A percentile compares a stretch with the other conserved stretches of the same genome.
Conservation (phyloP, 2,888 invertebrate genomes). For the Microlaimidae sp. region DNA sequence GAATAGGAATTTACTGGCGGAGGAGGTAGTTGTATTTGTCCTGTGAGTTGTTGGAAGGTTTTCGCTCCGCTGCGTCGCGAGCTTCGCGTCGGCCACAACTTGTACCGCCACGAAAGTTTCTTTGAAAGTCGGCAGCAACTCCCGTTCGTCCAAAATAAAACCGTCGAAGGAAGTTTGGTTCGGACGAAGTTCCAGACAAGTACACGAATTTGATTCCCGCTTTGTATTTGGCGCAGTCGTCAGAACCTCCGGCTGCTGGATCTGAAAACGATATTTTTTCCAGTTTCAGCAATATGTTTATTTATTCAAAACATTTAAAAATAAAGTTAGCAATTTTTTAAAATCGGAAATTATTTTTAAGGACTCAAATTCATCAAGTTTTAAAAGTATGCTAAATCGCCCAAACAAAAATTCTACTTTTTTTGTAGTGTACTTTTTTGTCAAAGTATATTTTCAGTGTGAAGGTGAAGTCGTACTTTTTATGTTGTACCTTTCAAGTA, state of each 20-base stretch:
- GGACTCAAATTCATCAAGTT: no score
- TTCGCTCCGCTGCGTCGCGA: slow-evolving; percentile 8
- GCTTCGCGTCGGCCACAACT: slow-evolving; percentile 27
- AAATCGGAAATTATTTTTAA: no score
- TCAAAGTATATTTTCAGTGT: no score
- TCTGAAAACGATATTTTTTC: no score
- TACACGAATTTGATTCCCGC: slow-evolving; percentile 31
- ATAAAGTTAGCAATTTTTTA: no score
- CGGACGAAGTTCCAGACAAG: slow-evolving; percentile 31
- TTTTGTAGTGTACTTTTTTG: no score
- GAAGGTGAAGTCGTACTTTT: no score
- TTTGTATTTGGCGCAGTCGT: slow-evolving; percentile 34
- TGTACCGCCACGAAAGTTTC: slow-evolving; percentile 34
- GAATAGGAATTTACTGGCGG: background rate
- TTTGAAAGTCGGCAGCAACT: slow-evolving; percentile 30
- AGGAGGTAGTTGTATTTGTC: background rate
- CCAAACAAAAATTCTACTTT: no score
- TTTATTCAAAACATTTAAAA: no score
- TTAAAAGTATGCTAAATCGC: no score
- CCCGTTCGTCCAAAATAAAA: slow-evolving; percentile 29
- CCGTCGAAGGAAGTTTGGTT: slow-evolving; percentile 29
- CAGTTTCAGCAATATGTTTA: no score
- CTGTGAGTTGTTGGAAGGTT: background rate
- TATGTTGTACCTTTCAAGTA: no score
- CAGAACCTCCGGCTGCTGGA: slow-evolving; percentile 32